Base-by-base conservation (phyloP, 2,888 invertebrate genomes). In the Hartigia nigra region DNA sequence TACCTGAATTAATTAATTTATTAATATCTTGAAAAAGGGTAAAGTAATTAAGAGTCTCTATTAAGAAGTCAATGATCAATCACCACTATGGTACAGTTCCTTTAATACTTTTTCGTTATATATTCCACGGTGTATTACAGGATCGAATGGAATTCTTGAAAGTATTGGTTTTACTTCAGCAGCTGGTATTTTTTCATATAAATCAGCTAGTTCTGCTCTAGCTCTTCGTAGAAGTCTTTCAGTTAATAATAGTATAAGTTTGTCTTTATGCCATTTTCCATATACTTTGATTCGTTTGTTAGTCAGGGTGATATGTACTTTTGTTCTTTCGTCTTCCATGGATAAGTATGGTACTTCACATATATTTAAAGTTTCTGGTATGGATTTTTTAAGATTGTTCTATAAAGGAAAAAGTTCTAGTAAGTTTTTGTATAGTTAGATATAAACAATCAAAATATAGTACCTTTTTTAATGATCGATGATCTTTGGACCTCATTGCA, bases 61-160 rank as follows among this genome's bases (percentile, higher is more conserved):
- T 23, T 9, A 55, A 9, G 9, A 55, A 55, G 23, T 23, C 9
- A 55, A 55, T 23, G 3, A 14, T 36, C 72, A 72, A 34, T 35
- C 12, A 87, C 87, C 85, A 77, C 80, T 82, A 31, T 70, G 23
- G 35, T 80, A 74, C 23, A 87, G 31, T 72, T 78, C 74, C 23
- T 81, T 77, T 74, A 87, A 76, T n/a, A 86, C 78, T 23, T 14
- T 12, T 76, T 80, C 79, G 37, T 77, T 84, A 12, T 83, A 87
- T 36, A 85, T 82, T 74, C 87, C 87, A n/a, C 81, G 83, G 31
- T 82, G 81, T 3, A 85, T 75, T 35, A 81, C 70, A 12, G 80
- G 80, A 78, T 78, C 78, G 82, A 74, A 79, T 39, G 74, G 76
- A 32, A 74, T 32, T 11, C 70, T 72, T 23, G 31, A 32, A 31